phyloP scores from a whole-genome alignment of 2,113 vertebrate genomes.

The Vidua chalybeata region DNA sequence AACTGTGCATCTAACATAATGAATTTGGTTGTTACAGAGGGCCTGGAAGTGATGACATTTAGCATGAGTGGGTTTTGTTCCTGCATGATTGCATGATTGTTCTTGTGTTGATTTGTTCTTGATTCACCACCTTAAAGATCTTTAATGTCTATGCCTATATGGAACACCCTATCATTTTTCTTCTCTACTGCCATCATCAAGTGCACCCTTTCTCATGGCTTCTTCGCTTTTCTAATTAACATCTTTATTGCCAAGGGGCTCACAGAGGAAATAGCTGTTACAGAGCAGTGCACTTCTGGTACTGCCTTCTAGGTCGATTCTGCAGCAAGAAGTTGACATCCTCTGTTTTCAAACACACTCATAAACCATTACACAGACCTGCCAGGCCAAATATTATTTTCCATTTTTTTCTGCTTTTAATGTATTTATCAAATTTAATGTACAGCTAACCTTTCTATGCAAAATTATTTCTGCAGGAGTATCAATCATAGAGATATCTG shows the following conservation, averaged over 20 bases:
- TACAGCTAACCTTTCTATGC: background rate
- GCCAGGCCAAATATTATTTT: background rate
- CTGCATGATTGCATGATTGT: background rate
- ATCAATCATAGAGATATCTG: background rate
- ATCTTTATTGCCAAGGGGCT: background rate
- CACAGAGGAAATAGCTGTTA: background rate
- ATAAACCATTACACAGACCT: background rate
- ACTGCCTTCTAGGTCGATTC: background rate
- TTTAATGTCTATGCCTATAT: background rate
- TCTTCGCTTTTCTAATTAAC: slow-evolving; percentile 2
- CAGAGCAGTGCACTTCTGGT: background rate
- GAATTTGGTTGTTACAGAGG: background rate
- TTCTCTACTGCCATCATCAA: background rate
- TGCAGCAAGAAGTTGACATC: background rate
- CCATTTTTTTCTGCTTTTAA: background rate
- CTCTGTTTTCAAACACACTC: background rate
- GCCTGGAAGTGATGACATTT: slow-evolving; percentile 30
- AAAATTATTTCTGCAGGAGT: background rate
- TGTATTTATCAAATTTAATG: background rate
- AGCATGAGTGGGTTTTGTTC: slow-evolving; percentile 32
- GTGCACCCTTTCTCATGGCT: background rate
- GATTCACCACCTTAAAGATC: background rate
- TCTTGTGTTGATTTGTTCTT: slow-evolving; percentile 14
- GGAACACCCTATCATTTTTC: background rate
- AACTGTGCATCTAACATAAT: background rate